Evolutionary conservation across 2,113 vertebrate genomes (phyloP).

Genomic region (Cygnus buccinator): DNA sequence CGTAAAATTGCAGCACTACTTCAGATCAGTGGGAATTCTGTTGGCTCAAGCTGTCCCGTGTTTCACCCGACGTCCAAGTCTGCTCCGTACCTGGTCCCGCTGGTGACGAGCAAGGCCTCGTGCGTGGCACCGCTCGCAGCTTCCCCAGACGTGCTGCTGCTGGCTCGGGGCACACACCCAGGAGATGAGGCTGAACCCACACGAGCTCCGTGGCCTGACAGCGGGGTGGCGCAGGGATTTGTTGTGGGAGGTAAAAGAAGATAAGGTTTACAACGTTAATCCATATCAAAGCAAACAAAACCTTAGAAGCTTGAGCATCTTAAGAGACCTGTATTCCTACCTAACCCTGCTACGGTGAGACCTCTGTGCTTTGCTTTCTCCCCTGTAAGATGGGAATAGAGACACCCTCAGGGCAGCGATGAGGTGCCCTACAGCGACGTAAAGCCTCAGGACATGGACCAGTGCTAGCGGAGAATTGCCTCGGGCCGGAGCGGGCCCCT

Average conservation of each 20-base stretch:
- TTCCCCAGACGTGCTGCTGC: background rate
- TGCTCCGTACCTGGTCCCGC: background rate
- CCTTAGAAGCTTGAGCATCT: rapidly evolving
- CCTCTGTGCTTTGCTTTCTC: background rate
- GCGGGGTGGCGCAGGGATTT: background rate
- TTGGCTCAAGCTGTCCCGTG: background rate
- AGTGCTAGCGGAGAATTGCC: background rate
- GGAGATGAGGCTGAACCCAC: background rate
- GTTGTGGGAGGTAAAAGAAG: background rate
- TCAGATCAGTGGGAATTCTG: background rate
- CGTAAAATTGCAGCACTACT: background rate
- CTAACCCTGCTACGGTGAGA: background rate
- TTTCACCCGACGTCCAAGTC: background rate
- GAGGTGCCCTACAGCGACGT: background rate
- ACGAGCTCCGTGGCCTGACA: background rate
- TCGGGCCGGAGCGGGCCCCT: background rate
- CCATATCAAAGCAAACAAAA: background rate
- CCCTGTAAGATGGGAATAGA: background rate
- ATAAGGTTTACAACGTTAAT: background rate
- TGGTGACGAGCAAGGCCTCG: background rate
- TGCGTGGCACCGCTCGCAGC: background rate
- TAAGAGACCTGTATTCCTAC: background rate
- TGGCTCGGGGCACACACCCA: background rate
- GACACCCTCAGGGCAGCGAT: background rate
- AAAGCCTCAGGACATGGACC: background rate